Conservation (phyloP, 1,140 invertebrate genomes). For the Eciton burchellii region DNA sequence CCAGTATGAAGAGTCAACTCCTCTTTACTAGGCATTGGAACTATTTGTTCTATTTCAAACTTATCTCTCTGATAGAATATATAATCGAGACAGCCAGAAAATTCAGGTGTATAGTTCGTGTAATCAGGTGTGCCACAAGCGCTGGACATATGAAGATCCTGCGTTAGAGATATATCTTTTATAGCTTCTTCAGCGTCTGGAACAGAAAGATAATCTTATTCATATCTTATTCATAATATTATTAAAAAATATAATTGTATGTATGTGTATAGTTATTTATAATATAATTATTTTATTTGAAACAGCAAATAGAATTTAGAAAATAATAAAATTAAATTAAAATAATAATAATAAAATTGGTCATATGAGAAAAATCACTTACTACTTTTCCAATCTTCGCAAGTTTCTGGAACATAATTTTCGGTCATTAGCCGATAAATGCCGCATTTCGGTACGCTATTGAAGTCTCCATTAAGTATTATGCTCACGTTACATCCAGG, state of each 20-base stretch:
- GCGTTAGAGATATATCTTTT: conserved; percentile 87
- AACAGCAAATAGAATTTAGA: not conserved
- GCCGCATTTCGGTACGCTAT: conserved; percentile 93
- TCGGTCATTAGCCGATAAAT: conserved; percentile 91
- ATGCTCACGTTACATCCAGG: conserved; percentile 87
- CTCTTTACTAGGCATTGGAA: conserved; percentile 92
- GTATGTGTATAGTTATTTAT: no score
- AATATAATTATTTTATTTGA: not conserved
- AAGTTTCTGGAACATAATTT: conserved; percentile 87
- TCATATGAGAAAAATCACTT: conserved; percentile 81
- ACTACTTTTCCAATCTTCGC: conserved; percentile 92
- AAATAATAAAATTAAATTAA: not conserved
- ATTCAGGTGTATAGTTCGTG: conserved; percentile 94
- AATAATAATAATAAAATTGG: no score
- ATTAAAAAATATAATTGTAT: no score
- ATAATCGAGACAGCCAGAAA: conserved; percentile 96
- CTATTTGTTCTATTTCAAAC: conserved; percentile 88
- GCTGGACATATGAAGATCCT: conserved; percentile 88
- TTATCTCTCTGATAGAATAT: conserved; percentile 92
- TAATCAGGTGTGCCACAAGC: conserved; percentile 92
- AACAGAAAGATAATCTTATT: conserved; percentile 70
- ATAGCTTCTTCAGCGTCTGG: conserved; percentile 89
- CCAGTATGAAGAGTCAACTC: conserved; percentile 90
- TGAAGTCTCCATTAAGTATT: conserved; percentile 94
- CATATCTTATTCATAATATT: no score